phyloP scores from a whole-genome alignment of 2,888 invertebrate species.

The Acrobasis consociella region DNA sequence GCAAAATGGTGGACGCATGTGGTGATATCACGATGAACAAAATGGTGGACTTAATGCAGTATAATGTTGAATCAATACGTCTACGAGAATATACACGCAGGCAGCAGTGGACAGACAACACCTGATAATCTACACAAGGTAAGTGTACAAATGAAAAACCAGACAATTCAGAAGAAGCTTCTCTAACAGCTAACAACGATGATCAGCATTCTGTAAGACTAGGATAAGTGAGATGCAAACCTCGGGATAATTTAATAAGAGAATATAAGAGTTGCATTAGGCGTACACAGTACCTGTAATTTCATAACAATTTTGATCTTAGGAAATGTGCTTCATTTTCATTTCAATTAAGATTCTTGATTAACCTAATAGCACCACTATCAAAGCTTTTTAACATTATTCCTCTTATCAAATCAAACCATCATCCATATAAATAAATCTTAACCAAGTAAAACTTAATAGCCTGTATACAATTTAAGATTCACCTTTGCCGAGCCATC shows the following conservation, averaged over 20 bases:
- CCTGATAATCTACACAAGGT: slow-evolving; percentile 4
- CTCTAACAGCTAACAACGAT: neutral
- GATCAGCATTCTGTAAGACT: neutral
- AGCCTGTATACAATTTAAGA: neutral
- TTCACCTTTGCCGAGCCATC: neutral
- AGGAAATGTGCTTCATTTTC: too few species aligned
- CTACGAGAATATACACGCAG: neutral
- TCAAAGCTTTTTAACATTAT: too few species aligned
- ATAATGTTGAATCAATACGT: slow-evolving; percentile 60
- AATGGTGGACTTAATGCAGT: slow-evolving; percentile 69
- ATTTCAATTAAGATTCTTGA: too few species aligned
- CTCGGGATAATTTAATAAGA: neutral
- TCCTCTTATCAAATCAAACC: too few species aligned
- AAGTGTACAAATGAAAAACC: neutral
- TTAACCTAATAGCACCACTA: too few species aligned
- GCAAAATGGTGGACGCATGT: slow-evolving; percentile 60
- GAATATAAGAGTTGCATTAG: neutral
- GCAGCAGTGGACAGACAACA: neutral
- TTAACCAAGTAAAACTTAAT: too few species aligned
- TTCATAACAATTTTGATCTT: neutral
- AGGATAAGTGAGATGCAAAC: neutral
- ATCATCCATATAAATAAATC: too few species aligned
- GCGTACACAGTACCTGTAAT: neutral
- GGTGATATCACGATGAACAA: slow-evolving; percentile 51
- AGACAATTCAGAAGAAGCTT: neutral